A percentile compares a stretch with the other conserved stretches of the same genome.
Evolutionary conservation across 2,888 invertebrate species (phyloP).

Genomic region (Platerodrilus igneus): DNA sequence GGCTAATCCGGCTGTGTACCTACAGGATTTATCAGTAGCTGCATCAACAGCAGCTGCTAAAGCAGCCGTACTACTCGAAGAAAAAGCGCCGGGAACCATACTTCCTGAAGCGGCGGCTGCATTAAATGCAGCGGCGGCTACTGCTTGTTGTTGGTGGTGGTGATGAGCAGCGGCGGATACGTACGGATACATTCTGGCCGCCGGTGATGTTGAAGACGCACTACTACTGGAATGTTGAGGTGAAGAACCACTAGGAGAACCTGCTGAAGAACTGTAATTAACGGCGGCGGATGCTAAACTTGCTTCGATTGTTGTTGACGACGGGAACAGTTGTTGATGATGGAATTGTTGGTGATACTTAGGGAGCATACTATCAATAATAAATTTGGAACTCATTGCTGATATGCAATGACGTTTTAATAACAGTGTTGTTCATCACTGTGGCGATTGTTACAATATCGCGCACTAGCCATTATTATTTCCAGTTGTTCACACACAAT

Average conservation of each 20-base stretch:
- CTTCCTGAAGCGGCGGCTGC: slow-evolving; percentile 61
- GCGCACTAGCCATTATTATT: slow-evolving; percentile 45
- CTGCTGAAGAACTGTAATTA: slow-evolving; percentile 56
- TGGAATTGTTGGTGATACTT: slow-evolving; percentile 83
- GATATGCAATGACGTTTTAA: slow-evolving; percentile 42
- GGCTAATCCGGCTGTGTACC: slow-evolving; percentile 65
- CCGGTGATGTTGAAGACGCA: slow-evolving; percentile 56
- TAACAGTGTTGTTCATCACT: no score
- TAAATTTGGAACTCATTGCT: slow-evolving; percentile 95
- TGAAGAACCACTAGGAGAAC: slow-evolving; percentile 64
- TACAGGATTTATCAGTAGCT: slow-evolving; percentile 74
- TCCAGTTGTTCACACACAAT: slow-evolving; percentile 34
- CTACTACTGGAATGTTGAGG: slow-evolving; percentile 59
- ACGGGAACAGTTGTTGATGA: slow-evolving; percentile 62
- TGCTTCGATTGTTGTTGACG: slow-evolving; percentile 62
- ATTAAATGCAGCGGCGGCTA: slow-evolving; percentile 58
- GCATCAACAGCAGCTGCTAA: slow-evolving; percentile 63
- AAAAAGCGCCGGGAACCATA: slow-evolving; percentile 58
- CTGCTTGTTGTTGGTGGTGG: slow-evolving; percentile 69
- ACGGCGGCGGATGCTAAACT: slow-evolving; percentile 66
- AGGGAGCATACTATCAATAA: slow-evolving; percentile 96
- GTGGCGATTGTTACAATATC: no score
- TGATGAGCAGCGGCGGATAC: slow-evolving; percentile 69
- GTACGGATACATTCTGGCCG: slow-evolving; percentile 89
- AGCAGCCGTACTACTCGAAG: slow-evolving; percentile 53